Base-by-base conservation (phyloP, 2,888 invertebrate species). In the Crocallis elinguaria region DNA sequence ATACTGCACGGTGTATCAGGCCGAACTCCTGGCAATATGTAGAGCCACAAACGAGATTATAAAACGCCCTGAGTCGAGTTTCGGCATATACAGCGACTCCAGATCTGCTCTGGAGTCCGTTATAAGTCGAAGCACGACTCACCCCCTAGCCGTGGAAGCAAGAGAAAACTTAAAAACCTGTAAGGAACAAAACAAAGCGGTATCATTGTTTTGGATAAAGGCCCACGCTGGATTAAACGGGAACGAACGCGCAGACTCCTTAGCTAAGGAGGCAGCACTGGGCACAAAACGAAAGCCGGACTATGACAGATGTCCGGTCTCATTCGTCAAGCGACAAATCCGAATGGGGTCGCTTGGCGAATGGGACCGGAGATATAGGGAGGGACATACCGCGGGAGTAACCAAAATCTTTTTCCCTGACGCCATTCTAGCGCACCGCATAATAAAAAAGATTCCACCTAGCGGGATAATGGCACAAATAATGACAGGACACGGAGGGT, bases 31-130 rank as follows among this genome's bases (percentile, higher is more conserved):
- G n/a, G n/a, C n/a, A n/a, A n/a, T n/a, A n/a, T n/a, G n/a, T n/a
- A n/a, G n/a, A n/a, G n/a, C 6, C 45, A 45, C 17, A 44, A 52
- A 25, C 45, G 45, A 52, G 30, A 16, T 52, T 0, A n/a, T 52
- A 0, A 42, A 46, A 17, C 17, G 23, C 0, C 21, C 8, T 6
- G 42, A 41, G 1, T 13, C 46, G 0, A 12, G 6, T 1, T 30
- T 37, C 0, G 25, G 29, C 3, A 30, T 46, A 0, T 37, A 30
- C 16, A 37, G 45, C 6, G 45, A 46, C 21, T 46, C 45, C 0
- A 7, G 45, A n/a, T 17, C 45, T 0, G 19, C 45, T 0, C 30
- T 46, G 7, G 13, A 46, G 4, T 5, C 45, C 2, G n/a, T 36
- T 0, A 29, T 6, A 11, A 36, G 19, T 27, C n/a, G 3, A 0